These are phyloP conservation scores for Ranitomeya imitator DNA, from an alignment of 2,113 vertebrate genomes.

Conservation along the genomic window DNA sequence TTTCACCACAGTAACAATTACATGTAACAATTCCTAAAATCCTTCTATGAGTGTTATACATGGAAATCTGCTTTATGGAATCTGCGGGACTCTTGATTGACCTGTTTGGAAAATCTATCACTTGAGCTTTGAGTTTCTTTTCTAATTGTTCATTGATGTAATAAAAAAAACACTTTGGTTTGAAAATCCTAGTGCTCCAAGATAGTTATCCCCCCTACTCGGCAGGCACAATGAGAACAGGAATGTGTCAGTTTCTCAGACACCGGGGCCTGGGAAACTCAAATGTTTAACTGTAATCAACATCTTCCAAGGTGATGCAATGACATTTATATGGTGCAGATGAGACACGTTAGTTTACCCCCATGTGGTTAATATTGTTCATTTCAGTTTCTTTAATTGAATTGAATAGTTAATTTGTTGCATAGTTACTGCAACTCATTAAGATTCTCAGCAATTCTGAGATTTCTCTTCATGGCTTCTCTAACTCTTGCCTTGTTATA, in stretches of 20 bases:
- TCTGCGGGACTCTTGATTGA: background rate
- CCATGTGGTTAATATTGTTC: background rate
- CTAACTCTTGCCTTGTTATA: too few relatives aligned
- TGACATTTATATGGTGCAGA: background rate
- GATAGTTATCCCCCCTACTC: background rate
- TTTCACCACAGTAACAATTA: background rate
- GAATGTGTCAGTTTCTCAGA: conserved; percentile 20
- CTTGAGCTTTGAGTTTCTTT: background rate
- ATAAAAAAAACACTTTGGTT: conserved; percentile 34
- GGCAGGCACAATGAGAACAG: conserved; percentile 10
- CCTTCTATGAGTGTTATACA: background rate
- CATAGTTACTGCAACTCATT: background rate
- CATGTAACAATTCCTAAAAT: background rate
- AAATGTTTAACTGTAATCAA: background rate
- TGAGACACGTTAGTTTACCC: background rate
- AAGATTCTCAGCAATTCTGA: background rate
- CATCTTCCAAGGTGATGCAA: background rate
- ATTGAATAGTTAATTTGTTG: too few relatives aligned
- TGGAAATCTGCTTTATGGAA: background rate
- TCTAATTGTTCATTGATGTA: conserved; percentile 12
- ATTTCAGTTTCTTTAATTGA: too few relatives aligned
- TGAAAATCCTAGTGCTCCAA: conserved; percentile 9
- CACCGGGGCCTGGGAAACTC: conserved; percentile 8
- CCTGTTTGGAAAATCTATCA: background rate
- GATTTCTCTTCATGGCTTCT: background rate